Base-by-base conservation (phyloP, 2,113 vertebrate species). In the Zapus hudsonius region DNA sequence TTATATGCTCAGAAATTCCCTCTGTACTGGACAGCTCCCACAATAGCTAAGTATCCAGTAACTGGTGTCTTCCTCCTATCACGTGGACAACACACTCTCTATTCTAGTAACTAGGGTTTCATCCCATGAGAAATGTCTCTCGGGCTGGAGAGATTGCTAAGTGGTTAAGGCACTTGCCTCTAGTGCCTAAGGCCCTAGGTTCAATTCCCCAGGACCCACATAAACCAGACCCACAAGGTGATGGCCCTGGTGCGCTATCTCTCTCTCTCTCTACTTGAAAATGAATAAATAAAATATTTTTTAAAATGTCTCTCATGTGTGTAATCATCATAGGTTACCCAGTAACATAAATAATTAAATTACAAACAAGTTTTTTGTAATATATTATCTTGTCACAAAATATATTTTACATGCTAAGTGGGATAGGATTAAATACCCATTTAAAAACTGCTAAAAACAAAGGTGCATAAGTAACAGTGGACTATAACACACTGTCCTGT, bases 341-440 rank as follows among this genome's bases (percentile, higher is more conserved):
- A 36, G 38, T 25, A 84, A 74, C 7, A 88, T 57, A 88, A 90
- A 92, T 84, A 82, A 83, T 67, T 73, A 87, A 67, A 33, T 64
- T 78, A 47, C 25, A 59, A 36, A 27, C 57, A 91, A 91, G 73
- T 76, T n/a, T 40, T 92, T 42, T 87, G 9, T 20, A 38, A 78
- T 55, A 72, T 13, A 38, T 89, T 70, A 61, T 38, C 59, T 69
- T 94, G 73, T 19, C 40, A 57, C 63, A 69, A n/a, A 79, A 83
- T n/a, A 69, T 36, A 59, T 63, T 57, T 92, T 13, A 36, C 57
- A 72, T 40, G 61, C 5, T 81, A 80, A 61, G 90, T 83, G 23
- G 40, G 78, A 73, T 38, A 73, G 1, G 23, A 76, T 44, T 22
- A 36, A 23, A 19, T 67, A 42, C 4, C 63, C 42, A 23, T 55